Evolutionary conservation across 2,888 invertebrate species (phyloP), one percentile per base, ranked within the genome.

Genomic region (Agonum fuliginosum): DNA sequence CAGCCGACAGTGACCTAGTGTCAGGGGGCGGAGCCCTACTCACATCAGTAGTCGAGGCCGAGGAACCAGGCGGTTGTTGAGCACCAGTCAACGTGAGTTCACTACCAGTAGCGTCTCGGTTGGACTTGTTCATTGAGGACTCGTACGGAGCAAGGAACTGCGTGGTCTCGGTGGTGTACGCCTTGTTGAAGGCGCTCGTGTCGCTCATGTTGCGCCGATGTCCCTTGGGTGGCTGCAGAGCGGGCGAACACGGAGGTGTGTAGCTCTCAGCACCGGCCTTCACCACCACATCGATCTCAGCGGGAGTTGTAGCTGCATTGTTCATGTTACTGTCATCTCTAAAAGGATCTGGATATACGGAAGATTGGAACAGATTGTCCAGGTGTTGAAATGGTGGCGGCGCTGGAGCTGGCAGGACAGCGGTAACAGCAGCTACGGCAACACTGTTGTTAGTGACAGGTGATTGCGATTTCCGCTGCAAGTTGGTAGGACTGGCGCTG

Each of bases 151-250:
- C 93, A 83, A 93, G 86, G 85, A 93, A 93, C 85, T 93, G 93
- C 80, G 91, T 91, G 62, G 93, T 93, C 87, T 94, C 93, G 82
- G 89, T 91, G 78, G 93, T 93, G 86, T 92, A 93, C 34, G 91
- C 91, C 87, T 93, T 94, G 85, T 93, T 93, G 83, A 94, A 94
- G 81, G 94, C 93, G 73, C 94, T 93, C 1, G 95, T 95, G 84
- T 95, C 95, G 84, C 95, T 95, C 86, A 94, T 94, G 85, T 95
- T 95, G 77, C 95, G 89, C 72, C 95, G 88, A 85, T 95, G 95
- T 4, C 91, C 91, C 80, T 88, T 89, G 0, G 88, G 84, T 51
- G 85, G 81, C n/a, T 82, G 80, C 48, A 85, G 79, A 1, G 86
- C 85, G 0, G 87, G 87, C 2, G 87, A 86, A 46, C 83, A 80